Percentiles rank a stretch among this genome's conserved stretches.
Evolutionary conservation across 1,140 invertebrate species (phyloP).

Genomic region (Drosophila orena): DNA sequence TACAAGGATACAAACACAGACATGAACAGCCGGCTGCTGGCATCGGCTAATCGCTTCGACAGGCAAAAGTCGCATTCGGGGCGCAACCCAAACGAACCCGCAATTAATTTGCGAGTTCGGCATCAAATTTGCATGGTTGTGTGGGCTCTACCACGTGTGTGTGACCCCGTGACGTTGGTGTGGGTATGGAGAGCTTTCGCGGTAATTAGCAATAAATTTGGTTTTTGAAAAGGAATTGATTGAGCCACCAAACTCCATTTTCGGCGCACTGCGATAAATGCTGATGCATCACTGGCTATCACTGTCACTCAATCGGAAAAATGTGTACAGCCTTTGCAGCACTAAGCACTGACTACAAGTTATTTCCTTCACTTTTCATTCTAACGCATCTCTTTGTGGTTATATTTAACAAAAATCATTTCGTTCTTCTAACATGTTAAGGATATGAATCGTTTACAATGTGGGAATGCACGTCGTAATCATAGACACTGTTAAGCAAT

Average conservation of each 20-base stretch:
- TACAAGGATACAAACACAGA: conserved; percentile 1
- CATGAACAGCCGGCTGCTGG: conserved; percentile 22
- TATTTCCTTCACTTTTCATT: too few species aligned
- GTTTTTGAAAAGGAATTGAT: conserved; percentile 65
- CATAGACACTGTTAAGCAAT: too few species aligned
- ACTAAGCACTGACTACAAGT: too few species aligned
- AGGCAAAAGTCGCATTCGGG: conserved; percentile 53
- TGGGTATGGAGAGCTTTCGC: conserved; percentile 21
- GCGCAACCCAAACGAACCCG: conserved; percentile 61
- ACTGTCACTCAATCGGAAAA: conserved; percentile 25
- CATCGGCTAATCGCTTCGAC: conserved; percentile 68
- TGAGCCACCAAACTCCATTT: conserved; percentile 35
- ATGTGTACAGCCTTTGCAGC: too few species aligned
- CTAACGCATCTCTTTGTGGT: too few species aligned
- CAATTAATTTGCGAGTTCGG: conserved; percentile 76
- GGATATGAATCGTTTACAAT: too few species aligned
- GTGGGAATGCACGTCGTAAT: too few species aligned
- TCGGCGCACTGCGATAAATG: conserved; percentile 53
- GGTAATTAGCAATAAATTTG: conserved; percentile 77
- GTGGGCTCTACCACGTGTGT: conserved; percentile 15
- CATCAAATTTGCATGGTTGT: conserved; percentile 71
- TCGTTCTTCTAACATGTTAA: too few species aligned
- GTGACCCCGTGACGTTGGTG: conserved; percentile 10
- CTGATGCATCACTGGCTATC: conserved; percentile 19
- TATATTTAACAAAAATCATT: too few species aligned